Evolutionary conservation across 2,113 vertebrate genomes (phyloP).

Genomic region (Asarcornis scutulata): DNA sequence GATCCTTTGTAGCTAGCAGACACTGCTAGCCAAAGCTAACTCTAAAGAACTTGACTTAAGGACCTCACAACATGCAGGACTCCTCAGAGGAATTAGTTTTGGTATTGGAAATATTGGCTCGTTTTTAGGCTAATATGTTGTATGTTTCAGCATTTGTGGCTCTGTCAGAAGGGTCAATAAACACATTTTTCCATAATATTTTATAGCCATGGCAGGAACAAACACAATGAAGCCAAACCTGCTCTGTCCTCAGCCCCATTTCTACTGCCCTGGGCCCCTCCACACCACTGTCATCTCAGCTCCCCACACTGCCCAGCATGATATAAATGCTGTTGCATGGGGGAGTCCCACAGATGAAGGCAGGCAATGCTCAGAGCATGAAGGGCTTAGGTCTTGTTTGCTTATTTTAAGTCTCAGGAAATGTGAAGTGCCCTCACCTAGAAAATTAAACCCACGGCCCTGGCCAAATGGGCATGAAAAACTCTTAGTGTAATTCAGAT

Average conservation of each 20-base stretch:
- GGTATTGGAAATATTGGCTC: background rate
- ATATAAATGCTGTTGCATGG: background rate
- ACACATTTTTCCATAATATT: background rate
- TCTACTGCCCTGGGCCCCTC: background rate
- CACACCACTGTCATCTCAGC: background rate
- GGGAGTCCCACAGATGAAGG: background rate
- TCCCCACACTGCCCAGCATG: background rate
- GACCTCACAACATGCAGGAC: background rate
- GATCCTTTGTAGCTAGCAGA: background rate
- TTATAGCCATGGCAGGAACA: background rate
- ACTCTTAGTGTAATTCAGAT: accelerated
- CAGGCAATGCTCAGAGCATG: accelerated
- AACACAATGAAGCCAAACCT: background rate
- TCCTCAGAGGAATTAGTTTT: background rate
- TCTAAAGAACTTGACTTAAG: background rate
- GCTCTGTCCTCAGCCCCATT: background rate
- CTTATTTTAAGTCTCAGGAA: accelerated
- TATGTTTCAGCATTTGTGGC: background rate
- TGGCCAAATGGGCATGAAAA: background rate
- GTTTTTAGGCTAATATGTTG: accelerated
- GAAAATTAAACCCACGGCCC: background rate
- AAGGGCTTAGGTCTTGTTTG: background rate
- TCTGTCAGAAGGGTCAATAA: background rate
- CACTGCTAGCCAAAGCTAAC: background rate
- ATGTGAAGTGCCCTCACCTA: background rate